These are phyloP conservation scores for Periophthalmodon schlosseri DNA, from an alignment of 2,113 vertebrate species.

Conservation along the genomic window DNA sequence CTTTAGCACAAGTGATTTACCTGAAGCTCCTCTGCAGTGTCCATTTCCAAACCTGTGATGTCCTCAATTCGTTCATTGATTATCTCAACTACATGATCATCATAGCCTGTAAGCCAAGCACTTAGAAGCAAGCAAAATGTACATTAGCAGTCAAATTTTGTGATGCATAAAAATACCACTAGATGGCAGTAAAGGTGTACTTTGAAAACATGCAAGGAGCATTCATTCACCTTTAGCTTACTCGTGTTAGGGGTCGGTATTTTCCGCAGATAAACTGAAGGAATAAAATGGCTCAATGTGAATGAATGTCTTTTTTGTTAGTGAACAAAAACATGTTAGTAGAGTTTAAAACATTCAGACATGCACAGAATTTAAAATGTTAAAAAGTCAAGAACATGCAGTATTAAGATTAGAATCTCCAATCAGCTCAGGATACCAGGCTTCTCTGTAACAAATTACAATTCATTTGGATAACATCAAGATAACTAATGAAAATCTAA, in stretches of 20 bases:
- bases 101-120: constrained; percentile 91
- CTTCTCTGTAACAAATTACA: not conserved
- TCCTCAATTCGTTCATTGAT: constrained; percentile 94
- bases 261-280: not conserved
- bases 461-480: not conserved
- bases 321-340: constrained; percentile 22
- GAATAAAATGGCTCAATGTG: not conserved
- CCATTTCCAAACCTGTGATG: constrained; percentile 92
- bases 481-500: not conserved
- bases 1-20: constrained; percentile 37
- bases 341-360: constrained; percentile 1
- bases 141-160: not conserved
- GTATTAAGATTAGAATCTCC: constrained; percentile 58
- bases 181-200: constrained; percentile 45
- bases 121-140: constrained; percentile 64
- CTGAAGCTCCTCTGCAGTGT: constrained; percentile 97
- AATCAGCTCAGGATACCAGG: constrained; percentile 55
- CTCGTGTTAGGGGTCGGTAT: not conserved
- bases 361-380: not conserved
- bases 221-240: not conserved
- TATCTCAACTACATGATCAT: constrained; percentile 85
- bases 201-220: not conserved
- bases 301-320: not conserved
- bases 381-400: not conserved
- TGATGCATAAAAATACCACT: constrained; percentile 23